Conservation (phyloP, 1,140 invertebrate species). For the Musca vetustissima region DNA sequence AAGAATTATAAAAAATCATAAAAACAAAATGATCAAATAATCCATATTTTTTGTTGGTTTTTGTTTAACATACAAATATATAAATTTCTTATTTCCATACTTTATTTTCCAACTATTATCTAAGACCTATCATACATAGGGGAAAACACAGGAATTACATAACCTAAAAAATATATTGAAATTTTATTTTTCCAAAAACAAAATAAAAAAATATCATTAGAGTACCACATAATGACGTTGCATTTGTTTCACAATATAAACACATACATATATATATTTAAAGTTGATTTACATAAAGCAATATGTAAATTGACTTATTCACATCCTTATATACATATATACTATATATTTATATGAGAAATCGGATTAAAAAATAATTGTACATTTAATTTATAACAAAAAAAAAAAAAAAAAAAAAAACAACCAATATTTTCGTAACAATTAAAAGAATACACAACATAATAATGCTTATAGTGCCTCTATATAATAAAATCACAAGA, state of each 20-base stretch:
- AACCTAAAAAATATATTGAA: background rate
- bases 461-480: slow-evolving; percentile 29
- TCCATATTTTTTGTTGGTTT: slow-evolving; percentile 17
- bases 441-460: slow-evolving; percentile 9
- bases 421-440: slow-evolving; percentile 1
- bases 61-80: slow-evolving; percentile 7
- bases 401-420: background rate
- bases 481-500: slow-evolving; percentile 20
- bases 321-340: background rate
- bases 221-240: slow-evolving; percentile 11
- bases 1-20: background rate
- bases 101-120: background rate
- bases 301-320: no score
- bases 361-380: background rate
- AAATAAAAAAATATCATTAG: slow-evolving; percentile 24
- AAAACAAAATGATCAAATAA: background rate
- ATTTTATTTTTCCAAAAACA: no score
- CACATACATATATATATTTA: background rate
- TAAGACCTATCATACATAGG: slow-evolving; percentile 5
- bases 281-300: no score
- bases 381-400: background rate
- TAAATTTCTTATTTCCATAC: background rate
- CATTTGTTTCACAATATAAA: background rate
- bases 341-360: slow-evolving; percentile 15
- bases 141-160: slow-evolving; percentile 7